Percentiles rank a stretch among this genome's conserved stretches.
These are phyloP conservation scores for Bombus confusus DNA, from an alignment of 1,140 invertebrate species.

Conservation along the genomic window DNA sequence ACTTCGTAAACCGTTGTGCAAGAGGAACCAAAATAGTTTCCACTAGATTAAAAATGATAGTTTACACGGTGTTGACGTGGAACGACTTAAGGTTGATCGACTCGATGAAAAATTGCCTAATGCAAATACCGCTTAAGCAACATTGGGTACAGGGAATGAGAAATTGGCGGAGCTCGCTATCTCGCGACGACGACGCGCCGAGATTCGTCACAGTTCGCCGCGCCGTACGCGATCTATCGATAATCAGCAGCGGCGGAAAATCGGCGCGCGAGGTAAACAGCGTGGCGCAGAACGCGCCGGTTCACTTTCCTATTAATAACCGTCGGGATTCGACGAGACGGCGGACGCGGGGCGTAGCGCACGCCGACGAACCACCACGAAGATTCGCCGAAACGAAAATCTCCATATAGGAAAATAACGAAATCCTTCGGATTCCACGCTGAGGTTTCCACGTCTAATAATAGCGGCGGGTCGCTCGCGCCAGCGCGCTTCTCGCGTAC, in stretches of 20 bases:
- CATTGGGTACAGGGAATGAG: not conserved
- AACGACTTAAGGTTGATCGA: not conserved
- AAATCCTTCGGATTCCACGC: slow-evolving; percentile 60
- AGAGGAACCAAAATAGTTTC: no score
- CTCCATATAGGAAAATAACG: slow-evolving; percentile 49
- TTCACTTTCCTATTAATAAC: slow-evolving; percentile 22
- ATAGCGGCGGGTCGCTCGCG: slow-evolving; percentile 44
- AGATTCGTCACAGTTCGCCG: slow-evolving; percentile 48
- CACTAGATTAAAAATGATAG: no score
- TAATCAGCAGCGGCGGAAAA: slow-evolving; percentile 50
- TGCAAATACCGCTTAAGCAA: not conserved
- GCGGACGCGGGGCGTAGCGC: not conserved
- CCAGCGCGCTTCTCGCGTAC: not conserved
- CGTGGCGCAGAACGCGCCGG: not conserved
- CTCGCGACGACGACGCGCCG: slow-evolving; percentile 28
- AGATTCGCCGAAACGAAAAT: slow-evolving; percentile 25
- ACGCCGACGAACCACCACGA: not conserved
- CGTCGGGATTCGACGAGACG: not conserved
- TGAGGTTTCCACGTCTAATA: slow-evolving; percentile 62
- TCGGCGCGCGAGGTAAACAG: slow-evolving; percentile 45
- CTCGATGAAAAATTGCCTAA: not conserved
- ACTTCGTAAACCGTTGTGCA: no score
- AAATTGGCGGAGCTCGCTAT: slow-evolving; percentile 29
- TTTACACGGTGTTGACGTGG: no score
- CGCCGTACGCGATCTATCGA: slow-evolving; percentile 50